phyloP scores from a whole-genome alignment of 2,113 vertebrate species.

The Nycticryphes semicollaris region DNA sequence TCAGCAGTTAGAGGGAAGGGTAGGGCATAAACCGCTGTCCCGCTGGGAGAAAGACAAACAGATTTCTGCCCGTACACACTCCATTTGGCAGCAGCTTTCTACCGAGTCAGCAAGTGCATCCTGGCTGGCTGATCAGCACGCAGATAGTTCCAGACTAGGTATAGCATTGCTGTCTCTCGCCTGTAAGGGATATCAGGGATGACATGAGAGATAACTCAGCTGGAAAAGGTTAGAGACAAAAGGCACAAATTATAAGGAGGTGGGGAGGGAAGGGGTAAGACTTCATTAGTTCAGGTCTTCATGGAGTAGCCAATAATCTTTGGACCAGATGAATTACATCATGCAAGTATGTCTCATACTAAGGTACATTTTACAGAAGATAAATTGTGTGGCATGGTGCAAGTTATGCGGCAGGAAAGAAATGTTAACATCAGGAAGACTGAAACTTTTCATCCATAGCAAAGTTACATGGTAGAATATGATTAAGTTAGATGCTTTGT shows the following conservation, averaged over 20 bases:
- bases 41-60: slow-evolving; percentile 58
- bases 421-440: background rate
- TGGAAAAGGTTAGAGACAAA: slow-evolving; percentile 42
- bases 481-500: slow-evolving; percentile 24
- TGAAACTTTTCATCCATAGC: slow-evolving; percentile 42
- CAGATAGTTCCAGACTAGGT: slow-evolving; percentile 2
- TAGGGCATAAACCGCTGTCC: background rate
- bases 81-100: slow-evolving; percentile 60
- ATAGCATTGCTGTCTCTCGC: background rate
- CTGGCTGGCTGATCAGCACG: slow-evolving; percentile 8
- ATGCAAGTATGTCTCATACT: background rate
- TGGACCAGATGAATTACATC: background rate
- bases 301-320: background rate
- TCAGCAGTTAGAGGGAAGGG: slow-evolving; percentile 14
- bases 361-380: slow-evolving; percentile 13
- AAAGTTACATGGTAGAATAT: slow-evolving; percentile 37
- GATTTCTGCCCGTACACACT: slow-evolving; percentile 6
- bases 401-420: background rate
- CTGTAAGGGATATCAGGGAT: slow-evolving; percentile 13
- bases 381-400: background rate
- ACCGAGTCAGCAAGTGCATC: slow-evolving; percentile 41
- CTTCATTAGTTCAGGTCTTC: background rate
- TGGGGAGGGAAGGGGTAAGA: background rate
- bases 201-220: slow-evolving; percentile 24
- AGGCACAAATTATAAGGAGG: background rate